Conservation (phyloP, 2,113 vertebrate species). For the Ageneiosus marmoratus region DNA sequence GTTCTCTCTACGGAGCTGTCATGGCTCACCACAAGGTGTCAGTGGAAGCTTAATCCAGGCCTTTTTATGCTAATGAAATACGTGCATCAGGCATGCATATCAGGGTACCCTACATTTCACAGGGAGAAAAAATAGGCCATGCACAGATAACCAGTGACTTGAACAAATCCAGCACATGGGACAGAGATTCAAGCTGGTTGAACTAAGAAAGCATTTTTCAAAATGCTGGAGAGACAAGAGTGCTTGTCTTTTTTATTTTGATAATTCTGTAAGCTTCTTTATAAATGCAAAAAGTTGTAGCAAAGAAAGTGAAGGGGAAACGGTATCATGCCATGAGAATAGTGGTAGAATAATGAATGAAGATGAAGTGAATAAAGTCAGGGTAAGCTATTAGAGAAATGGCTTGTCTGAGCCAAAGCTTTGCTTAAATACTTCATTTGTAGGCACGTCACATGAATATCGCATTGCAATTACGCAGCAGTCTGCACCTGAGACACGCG, state of each 20-base stretch:
- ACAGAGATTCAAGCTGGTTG: constrained; percentile 55
- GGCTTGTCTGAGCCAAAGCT: neutral
- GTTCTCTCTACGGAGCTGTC: constrained; percentile 26
- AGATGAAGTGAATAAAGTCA: neutral
- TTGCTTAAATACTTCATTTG: constrained; percentile 36
- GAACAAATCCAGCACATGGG: constrained; percentile 57
- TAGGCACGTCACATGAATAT: constrained; percentile 35
- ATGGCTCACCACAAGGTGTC: constrained; percentile 52
- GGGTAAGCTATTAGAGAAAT: neutral
- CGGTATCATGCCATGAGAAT: neutral
- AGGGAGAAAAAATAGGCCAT: constrained; percentile 43
- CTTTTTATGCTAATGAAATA: constrained; percentile 48
- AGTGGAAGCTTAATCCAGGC: constrained; percentile 48
- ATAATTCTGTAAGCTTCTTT: constrained; percentile 55
- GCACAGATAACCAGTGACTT: constrained; percentile 54
- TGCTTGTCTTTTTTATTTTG: neutral
- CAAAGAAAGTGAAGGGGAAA: neutral
- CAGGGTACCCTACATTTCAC: constrained; percentile 42
- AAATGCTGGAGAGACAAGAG: constrained; percentile 21
- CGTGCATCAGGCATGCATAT: constrained; percentile 46
- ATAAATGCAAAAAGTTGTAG: constrained; percentile 11
- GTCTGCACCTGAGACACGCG: constrained; percentile 29
- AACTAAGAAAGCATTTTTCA: constrained; percentile 52
- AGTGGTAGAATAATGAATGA: neutral
- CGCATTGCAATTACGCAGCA: constrained; percentile 24